Percentiles rank a stretch among this genome's conserved stretches.
Conservation (phyloP, 2,888 invertebrate genomes). For the Crematogaster levior region DNA sequence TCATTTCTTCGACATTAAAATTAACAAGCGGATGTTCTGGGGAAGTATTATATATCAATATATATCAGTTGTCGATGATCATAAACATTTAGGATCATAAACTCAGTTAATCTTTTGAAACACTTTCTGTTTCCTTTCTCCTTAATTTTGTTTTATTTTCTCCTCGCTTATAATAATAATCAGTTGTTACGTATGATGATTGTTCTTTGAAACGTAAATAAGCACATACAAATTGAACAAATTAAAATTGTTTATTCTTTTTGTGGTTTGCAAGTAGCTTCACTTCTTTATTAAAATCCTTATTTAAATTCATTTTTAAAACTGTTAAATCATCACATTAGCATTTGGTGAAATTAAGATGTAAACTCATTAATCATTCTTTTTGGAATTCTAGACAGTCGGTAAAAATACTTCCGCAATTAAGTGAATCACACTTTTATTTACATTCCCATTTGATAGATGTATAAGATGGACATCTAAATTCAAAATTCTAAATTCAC, state of each 20-base stretch:
- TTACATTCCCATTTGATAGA: background rate
- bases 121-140: conserved; percentile 48
- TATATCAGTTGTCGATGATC: conserved; percentile 24
- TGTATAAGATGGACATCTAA: background rate
- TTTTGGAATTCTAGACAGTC: background rate
- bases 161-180: background rate
- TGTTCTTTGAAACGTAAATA: conserved; percentile 31
- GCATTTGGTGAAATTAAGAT: background rate
- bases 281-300: too few species aligned
- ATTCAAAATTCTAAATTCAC: background rate
- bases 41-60: too few species aligned
- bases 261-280: conserved; percentile 7
- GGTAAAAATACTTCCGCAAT: background rate
- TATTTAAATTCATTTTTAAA: conserved; percentile 26
- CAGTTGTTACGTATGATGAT: conserved; percentile 11
- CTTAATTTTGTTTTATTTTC: conserved; percentile 54
- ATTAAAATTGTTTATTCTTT: conserved; percentile 43
- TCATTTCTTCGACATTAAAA: conserved; percentile 28
- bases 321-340: conserved; percentile 48
- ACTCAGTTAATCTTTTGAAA: conserved; percentile 37
- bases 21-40: conserved; percentile 38
- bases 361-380: background rate
- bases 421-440: background rate
- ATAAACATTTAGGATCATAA: conserved; percentile 63
- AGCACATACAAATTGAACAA: conserved; percentile 39